These are phyloP conservation scores for Synergus itoensis DNA, from an alignment of 2,888 invertebrate genomes.

Conservation along the genomic window DNA sequence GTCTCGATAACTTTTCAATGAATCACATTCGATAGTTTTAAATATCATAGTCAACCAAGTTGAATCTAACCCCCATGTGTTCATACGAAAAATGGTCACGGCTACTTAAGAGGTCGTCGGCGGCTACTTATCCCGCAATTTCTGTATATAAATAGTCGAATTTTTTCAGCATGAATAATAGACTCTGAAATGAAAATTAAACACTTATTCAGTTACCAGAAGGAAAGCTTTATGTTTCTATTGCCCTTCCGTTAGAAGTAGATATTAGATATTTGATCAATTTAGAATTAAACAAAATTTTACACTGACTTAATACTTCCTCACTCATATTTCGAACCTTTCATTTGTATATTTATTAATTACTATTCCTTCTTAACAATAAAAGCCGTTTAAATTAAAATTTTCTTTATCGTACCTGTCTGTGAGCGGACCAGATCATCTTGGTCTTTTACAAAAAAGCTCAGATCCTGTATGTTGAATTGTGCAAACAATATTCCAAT, in stretches of 20 bases:
- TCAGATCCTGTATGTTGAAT: conserved; percentile 10
- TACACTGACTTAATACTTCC: too few relatives aligned
- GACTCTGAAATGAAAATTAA: not conserved
- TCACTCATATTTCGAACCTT: too few relatives aligned
- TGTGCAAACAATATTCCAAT: conserved; percentile 23
- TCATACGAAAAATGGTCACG: not conserved
- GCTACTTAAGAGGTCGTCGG: too few relatives aligned
- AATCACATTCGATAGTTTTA: conserved; percentile 23
- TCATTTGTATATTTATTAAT: not conserved
- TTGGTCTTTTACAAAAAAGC: not conserved
- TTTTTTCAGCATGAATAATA: too few relatives aligned
- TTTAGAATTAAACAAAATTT: too few relatives aligned
- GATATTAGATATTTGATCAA: too few relatives aligned
- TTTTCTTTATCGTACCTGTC: not conserved
- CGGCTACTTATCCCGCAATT: too few relatives aligned
- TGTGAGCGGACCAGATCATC: not conserved
- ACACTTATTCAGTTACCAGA: not conserved
- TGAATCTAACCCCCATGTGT: not conserved
- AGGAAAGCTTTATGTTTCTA: not conserved
- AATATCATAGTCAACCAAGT: not conserved
- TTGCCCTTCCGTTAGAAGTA: not conserved
- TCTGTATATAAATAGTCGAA: too few relatives aligned
- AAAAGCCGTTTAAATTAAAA: not conserved
- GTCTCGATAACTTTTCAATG: conserved; percentile 16
- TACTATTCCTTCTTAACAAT: not conserved